Base-by-base conservation (phyloP, 2,113 vertebrate species). In the Cryptomyrus ogoouensis region DNA sequence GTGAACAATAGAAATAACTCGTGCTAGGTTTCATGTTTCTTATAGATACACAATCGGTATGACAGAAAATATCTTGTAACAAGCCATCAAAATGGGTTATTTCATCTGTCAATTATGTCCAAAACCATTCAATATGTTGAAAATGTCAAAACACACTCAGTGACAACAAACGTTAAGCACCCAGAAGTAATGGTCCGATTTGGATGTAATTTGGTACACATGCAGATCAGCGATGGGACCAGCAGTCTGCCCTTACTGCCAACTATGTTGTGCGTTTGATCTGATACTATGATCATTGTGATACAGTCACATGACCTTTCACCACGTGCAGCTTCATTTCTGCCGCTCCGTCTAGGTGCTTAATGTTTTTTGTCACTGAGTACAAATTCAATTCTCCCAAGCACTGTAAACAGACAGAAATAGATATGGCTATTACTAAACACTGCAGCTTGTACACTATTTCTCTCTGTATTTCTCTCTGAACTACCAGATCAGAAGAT, bases 61-160 rank as follows among this genome's bases (percentile, higher is more conserved):
- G 31, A 80, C 6, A 42, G 35, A 19, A 5, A 42, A 39, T 80
- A 80, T 42, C 31, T 42, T 19, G 12, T 80, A 80, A 80, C 74
- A 80, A 80, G 13, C 70, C 3, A 77, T 39, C 5, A 89, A 53
- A 50, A 84, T 83, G 15, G 39, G 39, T 21, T 39, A 88, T 66
- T 88, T 62, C 46, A 66, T 44, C 42, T 66, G 62, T 49, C 42
- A 31, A 0, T 27, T 35, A 44, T 47, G 53, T 35, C 47, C 88
- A 74, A 74, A 58, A 74, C 46, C 44, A 58, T 77, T 88, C 88
- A 74, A 88, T 74, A 88, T 88, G 42, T 44, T 88, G 88, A 42
- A 77, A 77, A 77, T 77, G 44, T 74, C 88, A 44, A 88, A 70
- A 88, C 0, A 21, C 52, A 21, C 19, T 56, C 19, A 56, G 19